A percentile compares a stretch with the other conserved stretches of the same genome.
These are phyloP conservation scores for Mesembrinibis cayennensis DNA, from an alignment of 2,113 vertebrate species.

Conservation along the genomic window DNA sequence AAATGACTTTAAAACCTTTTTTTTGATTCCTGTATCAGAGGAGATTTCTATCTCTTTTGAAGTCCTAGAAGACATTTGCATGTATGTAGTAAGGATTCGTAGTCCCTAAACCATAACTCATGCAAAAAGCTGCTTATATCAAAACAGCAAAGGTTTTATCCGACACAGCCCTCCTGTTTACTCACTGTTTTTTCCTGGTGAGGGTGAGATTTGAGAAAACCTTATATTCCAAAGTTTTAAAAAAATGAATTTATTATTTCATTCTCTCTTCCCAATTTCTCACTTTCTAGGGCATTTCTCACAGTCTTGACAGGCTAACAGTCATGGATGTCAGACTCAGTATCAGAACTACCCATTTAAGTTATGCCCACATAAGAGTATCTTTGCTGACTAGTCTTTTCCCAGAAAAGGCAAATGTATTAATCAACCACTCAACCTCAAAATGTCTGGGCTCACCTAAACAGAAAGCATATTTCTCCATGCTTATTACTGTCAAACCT, in stretches of 20 bases:
- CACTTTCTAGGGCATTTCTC: background rate
- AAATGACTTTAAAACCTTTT: background rate
- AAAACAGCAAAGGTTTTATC: background rate
- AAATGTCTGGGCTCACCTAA: background rate
- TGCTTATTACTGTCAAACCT: background rate
- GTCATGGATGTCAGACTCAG: background rate
- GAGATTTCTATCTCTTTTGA: background rate
- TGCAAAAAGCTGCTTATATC: background rate
- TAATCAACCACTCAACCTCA: background rate
- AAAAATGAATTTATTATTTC: background rate
- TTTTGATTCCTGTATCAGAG: background rate
- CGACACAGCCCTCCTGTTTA: background rate
- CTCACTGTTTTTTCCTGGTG: background rate
- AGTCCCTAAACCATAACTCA: background rate
- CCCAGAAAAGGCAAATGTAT: background rate
- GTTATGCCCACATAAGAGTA: background rate
- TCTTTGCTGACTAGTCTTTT: background rate
- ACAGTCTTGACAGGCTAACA: background rate
- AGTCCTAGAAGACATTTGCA: background rate
- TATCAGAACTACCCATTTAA: background rate
- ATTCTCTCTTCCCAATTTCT: background rate
- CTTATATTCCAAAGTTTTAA: background rate
- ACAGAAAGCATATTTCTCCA: background rate
- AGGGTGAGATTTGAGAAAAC: background rate
- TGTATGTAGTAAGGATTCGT: background rate